Evolutionary conservation across 1,140 invertebrate species (phyloP).

Genomic region (Saccostrea glomerata): DNA sequence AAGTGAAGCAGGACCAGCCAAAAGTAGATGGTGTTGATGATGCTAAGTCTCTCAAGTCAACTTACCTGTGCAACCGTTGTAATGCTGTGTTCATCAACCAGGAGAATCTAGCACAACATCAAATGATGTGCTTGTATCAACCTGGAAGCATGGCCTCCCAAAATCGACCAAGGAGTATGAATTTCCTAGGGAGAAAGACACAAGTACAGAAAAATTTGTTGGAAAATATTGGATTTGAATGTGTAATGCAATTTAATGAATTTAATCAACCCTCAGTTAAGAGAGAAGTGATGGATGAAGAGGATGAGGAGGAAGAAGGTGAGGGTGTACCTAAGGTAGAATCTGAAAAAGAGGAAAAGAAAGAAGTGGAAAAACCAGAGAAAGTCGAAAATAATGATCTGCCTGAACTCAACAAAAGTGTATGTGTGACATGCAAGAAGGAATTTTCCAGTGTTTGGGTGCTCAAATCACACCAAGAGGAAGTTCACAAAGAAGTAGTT

Average conservation of each 20-base stretch:
- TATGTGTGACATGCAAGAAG: constrained; percentile 93
- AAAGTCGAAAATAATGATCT: constrained; percentile 75
- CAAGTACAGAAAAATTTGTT: constrained; percentile 94
- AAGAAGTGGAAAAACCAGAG: constrained; percentile 56
- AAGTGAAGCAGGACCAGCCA: constrained; percentile 34
- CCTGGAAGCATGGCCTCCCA: constrained; percentile 55
- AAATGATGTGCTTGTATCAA: constrained; percentile 80
- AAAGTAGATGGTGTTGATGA: constrained; percentile 54
- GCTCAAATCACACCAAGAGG: constrained; percentile 96
- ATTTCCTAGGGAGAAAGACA: constrained; percentile 81
- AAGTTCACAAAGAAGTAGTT: constrained; percentile 94
- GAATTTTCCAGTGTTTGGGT: constrained; percentile 97
- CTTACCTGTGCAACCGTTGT: constrained; percentile 86
- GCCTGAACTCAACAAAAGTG: constrained; percentile 86
- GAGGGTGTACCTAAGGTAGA: constrained; percentile 59
- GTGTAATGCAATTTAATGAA: constrained; percentile 98
- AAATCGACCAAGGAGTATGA: constrained; percentile 80
- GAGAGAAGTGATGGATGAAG: constrained; percentile 61
- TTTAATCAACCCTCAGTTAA: constrained; percentile 82
- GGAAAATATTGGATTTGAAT: constrained; percentile 95
- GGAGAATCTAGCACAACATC: constrained; percentile 90
- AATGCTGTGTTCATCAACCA: constrained; percentile 88
- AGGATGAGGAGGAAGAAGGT: constrained; percentile 60
- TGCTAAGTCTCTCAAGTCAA: constrained; percentile 45
- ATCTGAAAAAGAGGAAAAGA: constrained; percentile 50